These are phyloP conservation scores for Bimastos eiseni DNA, from an alignment of 2,888 invertebrate genomes.

Conservation along the genomic window DNA sequence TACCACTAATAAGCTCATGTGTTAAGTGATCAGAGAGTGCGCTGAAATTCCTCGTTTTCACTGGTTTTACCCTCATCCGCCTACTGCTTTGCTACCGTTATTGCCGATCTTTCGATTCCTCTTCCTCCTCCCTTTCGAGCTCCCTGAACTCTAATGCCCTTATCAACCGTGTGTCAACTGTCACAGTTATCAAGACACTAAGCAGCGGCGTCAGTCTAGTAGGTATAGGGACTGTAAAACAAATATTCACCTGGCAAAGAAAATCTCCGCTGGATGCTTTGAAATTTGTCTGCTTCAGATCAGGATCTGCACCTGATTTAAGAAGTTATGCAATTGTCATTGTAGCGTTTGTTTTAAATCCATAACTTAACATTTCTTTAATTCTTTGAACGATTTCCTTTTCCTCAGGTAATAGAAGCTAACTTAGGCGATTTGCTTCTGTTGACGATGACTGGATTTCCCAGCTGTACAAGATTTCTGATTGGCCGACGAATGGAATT, in stretches of 20 bases:
- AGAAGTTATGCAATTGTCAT: background rate
- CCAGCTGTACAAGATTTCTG: background rate
- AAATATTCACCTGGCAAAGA: background rate
- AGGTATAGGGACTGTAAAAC: background rate
- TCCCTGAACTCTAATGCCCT: too few relatives aligned
- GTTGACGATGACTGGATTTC: background rate
- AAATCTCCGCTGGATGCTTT: background rate
- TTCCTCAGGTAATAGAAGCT: background rate
- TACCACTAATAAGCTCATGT: too few relatives aligned
- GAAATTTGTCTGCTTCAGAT: background rate
- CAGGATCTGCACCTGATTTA: background rate
- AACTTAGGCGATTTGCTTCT: background rate
- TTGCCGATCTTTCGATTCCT: too few relatives aligned
- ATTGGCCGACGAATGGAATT: slow-evolving; percentile 13
- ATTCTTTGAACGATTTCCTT: background rate
- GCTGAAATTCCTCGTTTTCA: too few relatives aligned
- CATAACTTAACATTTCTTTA: background rate
- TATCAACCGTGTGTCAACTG: too few relatives aligned
- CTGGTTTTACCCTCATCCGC: too few relatives aligned
- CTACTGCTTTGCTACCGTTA: too few relatives aligned
- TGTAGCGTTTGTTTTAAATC: background rate
- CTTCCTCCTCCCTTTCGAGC: too few relatives aligned
- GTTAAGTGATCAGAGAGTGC: too few relatives aligned
- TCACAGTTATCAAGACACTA: background rate
- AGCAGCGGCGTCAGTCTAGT: background rate